These are phyloP conservation scores for Sebastes melanostomus DNA, from an alignment of 2,797 vertebrate species.

Conservation along the genomic window DNA sequence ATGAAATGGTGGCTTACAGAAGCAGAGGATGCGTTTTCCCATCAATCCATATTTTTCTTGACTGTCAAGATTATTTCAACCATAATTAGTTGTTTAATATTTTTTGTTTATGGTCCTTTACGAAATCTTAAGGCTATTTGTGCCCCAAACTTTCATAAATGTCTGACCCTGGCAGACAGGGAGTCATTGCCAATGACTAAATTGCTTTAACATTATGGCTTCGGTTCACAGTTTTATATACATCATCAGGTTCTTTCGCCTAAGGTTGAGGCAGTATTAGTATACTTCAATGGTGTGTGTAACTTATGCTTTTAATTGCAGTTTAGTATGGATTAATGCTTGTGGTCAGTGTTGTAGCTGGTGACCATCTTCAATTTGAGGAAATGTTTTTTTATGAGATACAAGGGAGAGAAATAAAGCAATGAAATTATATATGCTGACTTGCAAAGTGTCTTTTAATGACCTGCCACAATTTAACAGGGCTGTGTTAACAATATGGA, in stretches of 20 bases:
- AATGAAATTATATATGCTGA: background rate
- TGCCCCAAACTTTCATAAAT: background rate
- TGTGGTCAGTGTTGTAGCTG: background rate
- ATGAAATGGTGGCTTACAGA: background rate
- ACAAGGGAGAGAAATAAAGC: background rate
- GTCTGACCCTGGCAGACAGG: background rate
- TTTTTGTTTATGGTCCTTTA: background rate
- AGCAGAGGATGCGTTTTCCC: background rate
- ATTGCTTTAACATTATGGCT: background rate
- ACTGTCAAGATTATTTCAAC: background rate
- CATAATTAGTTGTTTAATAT: background rate
- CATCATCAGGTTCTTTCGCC: background rate
- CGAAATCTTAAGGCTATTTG: background rate
- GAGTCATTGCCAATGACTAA: background rate
- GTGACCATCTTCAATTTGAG: background rate
- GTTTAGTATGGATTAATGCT: background rate
- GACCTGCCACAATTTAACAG: background rate
- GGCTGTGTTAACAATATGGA: background rate
- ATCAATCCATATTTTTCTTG: background rate
- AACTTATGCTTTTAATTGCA: background rate
- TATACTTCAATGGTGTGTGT: background rate
- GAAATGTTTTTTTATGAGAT: background rate
- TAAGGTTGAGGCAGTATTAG: slow-evolving; percentile 4
- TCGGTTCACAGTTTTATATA: background rate
- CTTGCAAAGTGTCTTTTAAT: background rate